Percentiles rank a stretch among this genome's conserved stretches.
Conservation (phyloP, 2,113 vertebrate species). For the Pomatorhinus ruficollis region DNA sequence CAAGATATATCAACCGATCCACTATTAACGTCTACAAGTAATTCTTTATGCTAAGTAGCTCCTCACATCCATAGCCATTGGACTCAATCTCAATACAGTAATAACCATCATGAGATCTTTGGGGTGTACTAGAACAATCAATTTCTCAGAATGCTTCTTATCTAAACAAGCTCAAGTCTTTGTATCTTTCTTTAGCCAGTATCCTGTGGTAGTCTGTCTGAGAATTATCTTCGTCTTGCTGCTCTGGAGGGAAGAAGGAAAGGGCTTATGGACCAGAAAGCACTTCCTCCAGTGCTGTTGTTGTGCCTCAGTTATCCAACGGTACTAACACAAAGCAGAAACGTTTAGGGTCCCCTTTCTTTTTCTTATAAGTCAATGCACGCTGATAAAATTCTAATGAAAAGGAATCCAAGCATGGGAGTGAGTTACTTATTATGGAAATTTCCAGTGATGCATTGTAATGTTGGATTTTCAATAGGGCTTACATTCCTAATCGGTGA, state of each 20-base stretch:
- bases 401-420: neutral
- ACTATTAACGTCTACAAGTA: neutral
- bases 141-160: conserved; percentile 49
- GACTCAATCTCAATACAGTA: conserved; percentile 9
- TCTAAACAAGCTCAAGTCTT: conserved; percentile 65
- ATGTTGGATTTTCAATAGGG: conserved; percentile 22
- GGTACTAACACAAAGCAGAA: neutral
- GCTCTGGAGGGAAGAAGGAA: neutral
- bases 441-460: neutral
- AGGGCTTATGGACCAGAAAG: neutral
- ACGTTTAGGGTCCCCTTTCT: neutral
- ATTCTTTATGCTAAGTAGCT: conserved; percentile 42
- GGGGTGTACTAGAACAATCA: conserved; percentile 11
- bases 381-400: neutral
- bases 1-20: neutral
- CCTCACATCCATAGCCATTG: neutral
- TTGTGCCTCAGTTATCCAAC: neutral
- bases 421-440: neutral
- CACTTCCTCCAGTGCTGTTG: neutral
- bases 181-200: conserved; percentile 18
- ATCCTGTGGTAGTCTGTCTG: neutral
- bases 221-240: neutral
- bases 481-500: conserved; percentile 23
- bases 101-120: conserved; percentile 42
- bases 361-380: neutral